phyloP scores from a whole-genome alignment of 1,140 invertebrate genomes.

The Anagrus nilaparvatae region DNA sequence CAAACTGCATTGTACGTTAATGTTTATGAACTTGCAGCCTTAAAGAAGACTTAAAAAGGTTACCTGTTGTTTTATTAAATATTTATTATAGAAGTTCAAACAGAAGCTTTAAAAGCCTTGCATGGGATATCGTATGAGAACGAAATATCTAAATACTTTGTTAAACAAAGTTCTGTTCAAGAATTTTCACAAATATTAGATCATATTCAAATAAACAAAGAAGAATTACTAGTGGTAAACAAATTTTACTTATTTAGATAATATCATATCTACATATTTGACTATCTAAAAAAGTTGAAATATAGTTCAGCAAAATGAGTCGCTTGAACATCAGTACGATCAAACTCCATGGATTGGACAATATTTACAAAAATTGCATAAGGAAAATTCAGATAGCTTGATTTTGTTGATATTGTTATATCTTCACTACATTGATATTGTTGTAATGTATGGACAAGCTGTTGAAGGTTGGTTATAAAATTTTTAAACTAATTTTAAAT shows the following conservation, averaged over 20 bases:
- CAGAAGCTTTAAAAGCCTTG: slow-evolving; percentile 59
- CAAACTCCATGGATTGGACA: slow-evolving; percentile 50
- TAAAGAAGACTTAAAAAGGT: slow-evolving; percentile 41
- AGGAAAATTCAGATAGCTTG: slow-evolving; percentile 44
- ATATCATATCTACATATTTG: slow-evolving; percentile 68
- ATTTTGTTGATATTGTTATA: too few relatives aligned
- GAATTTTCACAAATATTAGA: slow-evolving; percentile 52
- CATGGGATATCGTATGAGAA: slow-evolving; percentile 49
- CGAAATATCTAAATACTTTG: slow-evolving; percentile 30
- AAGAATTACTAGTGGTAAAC: slow-evolving; percentile 42
- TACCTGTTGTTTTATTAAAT: slow-evolving; percentile 2
- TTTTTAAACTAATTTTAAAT: not conserved
- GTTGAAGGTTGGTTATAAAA: slow-evolving; percentile 43
- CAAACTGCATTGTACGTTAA: slow-evolving; percentile 46
- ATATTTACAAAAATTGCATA: slow-evolving; percentile 43
- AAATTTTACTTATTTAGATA: slow-evolving; percentile 50
- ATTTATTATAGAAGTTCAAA: slow-evolving; percentile 53
- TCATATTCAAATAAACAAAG: slow-evolving; percentile 53
- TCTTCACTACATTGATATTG: slow-evolving; percentile 55
- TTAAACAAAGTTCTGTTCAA: slow-evolving; percentile 27
- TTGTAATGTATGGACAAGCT: slow-evolving; percentile 51
- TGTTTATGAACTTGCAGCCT: slow-evolving; percentile 46
- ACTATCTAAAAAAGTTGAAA: slow-evolving; percentile 48
- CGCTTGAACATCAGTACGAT: slow-evolving; percentile 50
- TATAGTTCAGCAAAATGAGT: slow-evolving; percentile 32